Conservation (phyloP, 2,797 vertebrate species). For the Miichthys miiuy region DNA sequence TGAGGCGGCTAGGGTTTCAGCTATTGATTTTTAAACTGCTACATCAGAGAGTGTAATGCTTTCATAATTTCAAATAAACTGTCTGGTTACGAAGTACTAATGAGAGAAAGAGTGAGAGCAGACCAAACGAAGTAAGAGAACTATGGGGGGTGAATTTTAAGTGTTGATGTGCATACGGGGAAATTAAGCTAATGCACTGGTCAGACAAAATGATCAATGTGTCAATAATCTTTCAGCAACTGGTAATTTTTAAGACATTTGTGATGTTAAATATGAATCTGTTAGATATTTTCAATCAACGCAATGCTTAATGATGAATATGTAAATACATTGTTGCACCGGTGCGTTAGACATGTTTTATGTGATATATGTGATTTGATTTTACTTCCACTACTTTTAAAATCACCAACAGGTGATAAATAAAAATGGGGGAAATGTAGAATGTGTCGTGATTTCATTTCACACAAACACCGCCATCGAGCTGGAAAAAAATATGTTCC, state of each 20-base stretch:
- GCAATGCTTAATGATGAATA: background rate
- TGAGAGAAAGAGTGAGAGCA: slow-evolving; percentile 81
- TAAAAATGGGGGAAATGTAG: slow-evolving; percentile 8
- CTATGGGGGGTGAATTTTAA: slow-evolving; percentile 72
- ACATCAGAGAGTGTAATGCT: slow-evolving; percentile 90
- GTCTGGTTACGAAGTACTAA: slow-evolving; percentile 88
- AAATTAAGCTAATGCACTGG: slow-evolving; percentile 65
- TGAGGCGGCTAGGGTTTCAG: slow-evolving; percentile 87
- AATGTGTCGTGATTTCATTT: slow-evolving; percentile 31
- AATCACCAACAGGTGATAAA: slow-evolving; percentile 22
- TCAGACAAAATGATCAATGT: slow-evolving; percentile 53
- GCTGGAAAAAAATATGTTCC: slow-evolving; percentile 32
- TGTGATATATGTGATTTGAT: background rate
- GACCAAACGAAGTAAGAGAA: slow-evolving; percentile 68
- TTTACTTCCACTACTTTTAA: background rate
- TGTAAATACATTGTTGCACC: background rate
- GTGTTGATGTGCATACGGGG: slow-evolving; percentile 65
- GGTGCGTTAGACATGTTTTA: background rate
- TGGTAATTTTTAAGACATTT: slow-evolving; percentile 19
- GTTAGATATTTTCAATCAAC: slow-evolving; percentile 22
- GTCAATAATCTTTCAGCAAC: slow-evolving; percentile 42
- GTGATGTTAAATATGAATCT: too few species aligned
- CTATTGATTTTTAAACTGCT: slow-evolving; percentile 91
- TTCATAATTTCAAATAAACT: slow-evolving; percentile 91
- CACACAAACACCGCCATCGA: slow-evolving; percentile 2